Evolutionary conservation across 2,888 invertebrate genomes (phyloP).

Genomic region (Apodemia duryi): DNA sequence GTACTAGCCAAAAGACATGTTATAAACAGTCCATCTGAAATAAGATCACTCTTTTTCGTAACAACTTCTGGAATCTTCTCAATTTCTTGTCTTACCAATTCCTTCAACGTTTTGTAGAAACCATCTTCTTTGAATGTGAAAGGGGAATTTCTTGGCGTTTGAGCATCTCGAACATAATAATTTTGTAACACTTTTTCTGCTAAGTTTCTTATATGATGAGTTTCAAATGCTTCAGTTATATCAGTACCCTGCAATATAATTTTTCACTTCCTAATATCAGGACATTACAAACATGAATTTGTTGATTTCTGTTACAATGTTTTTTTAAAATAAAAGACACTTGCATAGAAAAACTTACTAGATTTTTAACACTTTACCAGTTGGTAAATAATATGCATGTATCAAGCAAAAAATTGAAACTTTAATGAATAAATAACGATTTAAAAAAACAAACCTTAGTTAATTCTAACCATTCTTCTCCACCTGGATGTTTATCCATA

Average conservation of each 20-base stretch:
- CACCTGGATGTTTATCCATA: constrained; percentile 90
- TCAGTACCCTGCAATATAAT: constrained; percentile 81
- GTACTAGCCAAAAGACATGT: constrained; percentile 46
- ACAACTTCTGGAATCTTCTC: constrained; percentile 68
- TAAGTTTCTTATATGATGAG: constrained; percentile 81
- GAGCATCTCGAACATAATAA: constrained; percentile 81
- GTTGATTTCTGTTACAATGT: no score
- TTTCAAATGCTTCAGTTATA: constrained; percentile 89
- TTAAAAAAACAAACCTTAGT: constrained; percentile 74
- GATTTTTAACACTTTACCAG: no score
- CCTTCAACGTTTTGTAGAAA: constrained; percentile 85
- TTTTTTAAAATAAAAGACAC: no score
- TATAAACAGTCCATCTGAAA: constrained; percentile 54
- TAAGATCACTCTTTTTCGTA: constrained; percentile 46
- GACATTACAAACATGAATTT: no score
- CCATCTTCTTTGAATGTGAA: constrained; percentile 86
- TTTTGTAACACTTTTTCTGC: constrained; percentile 81
- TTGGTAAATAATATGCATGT: no score
- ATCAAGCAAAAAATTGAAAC: no score
- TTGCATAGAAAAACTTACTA: no score
- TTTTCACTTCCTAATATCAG: background rate
- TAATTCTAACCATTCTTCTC: constrained; percentile 85
- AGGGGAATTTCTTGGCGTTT: constrained; percentile 82
- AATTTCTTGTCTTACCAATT: constrained; percentile 74
- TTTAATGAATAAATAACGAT: no score